Percentiles rank a stretch among this genome's conserved stretches.
Conservation (phyloP, 2,797 vertebrate genomes). For the Coracias cyanogaster region DNA sequence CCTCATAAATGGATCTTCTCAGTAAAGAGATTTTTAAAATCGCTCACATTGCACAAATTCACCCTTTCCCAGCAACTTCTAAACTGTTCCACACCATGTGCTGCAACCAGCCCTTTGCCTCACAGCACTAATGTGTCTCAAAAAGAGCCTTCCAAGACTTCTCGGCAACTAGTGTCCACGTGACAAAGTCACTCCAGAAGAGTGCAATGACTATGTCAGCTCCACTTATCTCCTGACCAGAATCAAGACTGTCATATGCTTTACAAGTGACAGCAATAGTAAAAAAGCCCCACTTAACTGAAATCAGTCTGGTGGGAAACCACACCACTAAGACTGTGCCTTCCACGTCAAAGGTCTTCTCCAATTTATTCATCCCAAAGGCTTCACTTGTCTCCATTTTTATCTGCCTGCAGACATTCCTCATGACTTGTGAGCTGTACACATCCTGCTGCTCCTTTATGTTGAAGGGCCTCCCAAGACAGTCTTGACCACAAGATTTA, state of each 20-base stretch:
- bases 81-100: too few species aligned
- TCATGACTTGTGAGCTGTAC: rapidly evolving
- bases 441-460: background rate
- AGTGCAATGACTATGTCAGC: background rate
- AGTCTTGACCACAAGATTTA: background rate
- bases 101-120: background rate
- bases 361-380: background rate
- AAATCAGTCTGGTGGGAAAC: background rate
- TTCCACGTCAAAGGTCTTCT: background rate
- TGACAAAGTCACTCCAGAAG: background rate
- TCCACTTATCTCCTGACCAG: background rate
- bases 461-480: background rate
- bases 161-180: background rate
- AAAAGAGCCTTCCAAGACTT: background rate
- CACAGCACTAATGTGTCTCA: background rate
- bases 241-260: background rate
- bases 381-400: background rate
- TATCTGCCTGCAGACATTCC: background rate
- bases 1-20: background rate
- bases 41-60: background rate
- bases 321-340: rapidly evolving
- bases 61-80: background rate
- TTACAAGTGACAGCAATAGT: background rate
- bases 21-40: background rate
- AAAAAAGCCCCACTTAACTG: background rate